Base-by-base conservation (phyloP, 2,888 invertebrate species). In the Microchrysa polita region DNA sequence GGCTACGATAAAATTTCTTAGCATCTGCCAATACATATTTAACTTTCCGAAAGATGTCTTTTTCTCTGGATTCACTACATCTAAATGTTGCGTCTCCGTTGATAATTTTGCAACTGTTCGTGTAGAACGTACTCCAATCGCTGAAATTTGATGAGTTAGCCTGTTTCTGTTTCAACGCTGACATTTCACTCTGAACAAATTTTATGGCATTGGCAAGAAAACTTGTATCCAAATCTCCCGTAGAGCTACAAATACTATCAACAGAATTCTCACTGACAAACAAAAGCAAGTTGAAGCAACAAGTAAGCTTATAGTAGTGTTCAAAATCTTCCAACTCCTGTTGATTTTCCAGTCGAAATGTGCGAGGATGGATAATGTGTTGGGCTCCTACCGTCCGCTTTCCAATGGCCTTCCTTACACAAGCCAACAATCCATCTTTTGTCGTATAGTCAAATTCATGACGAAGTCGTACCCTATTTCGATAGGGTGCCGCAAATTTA, bases 261-360 rank as follows among this genome's bases (percentile, higher is more conserved):
- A n/a, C 20, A 2, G 12, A 5, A 10, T 27, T 23, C 27, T 83
- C 20, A 86, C 80, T 74, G 84, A 78, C 86, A 86, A 53, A 92
- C 80, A 91, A 91, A 52, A 96, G 82, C 72, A 95, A 84, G 77
- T 91, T 91, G 67, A 92, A 89, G 77, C 94, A 93, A 2, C 94
- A 92, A 1, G 94, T 94, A 71, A 91, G 86, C 80, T 91, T 89
- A 81, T 90, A 96, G 82, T 96, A 95, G 10, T 81, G 77, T 14
- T 79, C 79, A 42, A 84, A 84, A 1, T 78, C 79, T 12, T 76
- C 61, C 20, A 80, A 80, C 14, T 84, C 84, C 60, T 83, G 82
- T 40, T 78, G 80, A 12, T 74, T 77, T 14, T 78, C 78, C 20
- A 84, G 72, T 0, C 80, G 79, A 78, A 81, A 83, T 71, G 92